Evolutionary conservation across 2,888 invertebrate genomes (phyloP), one percentile per base, ranked within the genome.

Genomic region (Cecidostiba fungosa): DNA sequence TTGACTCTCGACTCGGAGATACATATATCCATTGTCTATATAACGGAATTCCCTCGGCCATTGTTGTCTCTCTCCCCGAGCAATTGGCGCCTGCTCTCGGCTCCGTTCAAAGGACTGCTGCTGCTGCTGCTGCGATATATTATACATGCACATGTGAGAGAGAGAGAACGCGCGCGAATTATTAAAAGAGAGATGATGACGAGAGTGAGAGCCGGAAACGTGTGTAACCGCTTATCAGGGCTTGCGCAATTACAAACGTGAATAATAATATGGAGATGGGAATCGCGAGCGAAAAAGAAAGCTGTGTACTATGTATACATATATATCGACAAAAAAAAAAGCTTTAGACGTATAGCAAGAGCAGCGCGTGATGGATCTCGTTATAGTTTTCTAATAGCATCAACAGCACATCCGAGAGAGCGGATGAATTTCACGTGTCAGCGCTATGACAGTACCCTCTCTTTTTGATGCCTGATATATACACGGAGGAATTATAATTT

Each of bases 351-450:
- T 72, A n/a, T 70, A n/a, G n/a, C n/a, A n/a, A n/a, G n/a, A n/a
- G 39, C 14, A 29, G 69, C 32, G 6, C 29, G 59, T 73, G 50
- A n/a, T 59, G 47, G 14, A 47, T 74, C 29, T 32, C 36, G 76
- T 23, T 74, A n/a, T 62, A 39, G 62, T 77, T 62, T 77, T 77
- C 26, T 77, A 62, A 62, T 36, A 36, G 32, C 26, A 1, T 32
- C 26, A 10, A n/a, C 36, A 14, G 23, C 72, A 19, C 23, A 39
- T 36, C 36, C 39, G 39, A 66, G 23, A 66, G 66, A 26, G 12
- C n/a, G 29, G 66, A 66, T 66, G 74, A 82, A 82, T 74, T 82
- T 74, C 66, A 74, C 47, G 82, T 74, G 82, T 66, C 66, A 66
- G n/a, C 74, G 66, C 16, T 23, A 66, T 32, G 82, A 74, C 74